Base-by-base conservation (phyloP, 2,113 vertebrate species). In the Ictalurus furcatus region DNA sequence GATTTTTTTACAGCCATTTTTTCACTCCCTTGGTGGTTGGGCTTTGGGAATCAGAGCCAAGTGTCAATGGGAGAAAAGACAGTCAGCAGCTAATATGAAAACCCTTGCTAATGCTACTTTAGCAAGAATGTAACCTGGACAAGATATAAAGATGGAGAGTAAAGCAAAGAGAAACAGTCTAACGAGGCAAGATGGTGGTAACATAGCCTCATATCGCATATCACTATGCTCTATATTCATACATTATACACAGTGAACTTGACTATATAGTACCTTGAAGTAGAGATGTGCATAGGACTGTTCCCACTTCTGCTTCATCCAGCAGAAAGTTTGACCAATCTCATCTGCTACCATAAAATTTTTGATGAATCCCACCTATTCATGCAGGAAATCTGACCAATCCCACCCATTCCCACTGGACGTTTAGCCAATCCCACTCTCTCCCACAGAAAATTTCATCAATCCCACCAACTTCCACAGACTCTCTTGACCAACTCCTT, bases 21-120 rank as follows among this genome's bases (percentile, higher is more conserved):
- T 89, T 79, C 54, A 74, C 34, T 54, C 69, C 90, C 87, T 83
- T 88, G 71, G 83, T 65, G 86, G 85, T 80, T 63, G 86, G 91
- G 78, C 67, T 88, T 92, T 94, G 93, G 88, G 89, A 92, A 92
- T 94, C 84, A 71, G 88, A 89, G 82, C 61, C 80, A 56, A 85
- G 88, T 81, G 89, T 92, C 92, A 91, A 93, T 91, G 87, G 81
- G 79, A 89, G 85, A 90, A 34, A 84, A 90, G 87, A 90, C 84
- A 86, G 71, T 90, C 86, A 67, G 59, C 61, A 56, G 87, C 67
- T 88, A 85, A 78, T 80, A 88, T 83, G 78, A 44, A 85, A 90
- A 84, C 88, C 83, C 19, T 2, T 6, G 56, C 23, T 85, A 65
- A 90, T 87, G 88, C 73, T 87, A 82, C 88, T 48, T 73, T 59